phyloP scores from a whole-genome alignment of 2,888 invertebrate species.

The Drepanosiphum platanoidis region DNA sequence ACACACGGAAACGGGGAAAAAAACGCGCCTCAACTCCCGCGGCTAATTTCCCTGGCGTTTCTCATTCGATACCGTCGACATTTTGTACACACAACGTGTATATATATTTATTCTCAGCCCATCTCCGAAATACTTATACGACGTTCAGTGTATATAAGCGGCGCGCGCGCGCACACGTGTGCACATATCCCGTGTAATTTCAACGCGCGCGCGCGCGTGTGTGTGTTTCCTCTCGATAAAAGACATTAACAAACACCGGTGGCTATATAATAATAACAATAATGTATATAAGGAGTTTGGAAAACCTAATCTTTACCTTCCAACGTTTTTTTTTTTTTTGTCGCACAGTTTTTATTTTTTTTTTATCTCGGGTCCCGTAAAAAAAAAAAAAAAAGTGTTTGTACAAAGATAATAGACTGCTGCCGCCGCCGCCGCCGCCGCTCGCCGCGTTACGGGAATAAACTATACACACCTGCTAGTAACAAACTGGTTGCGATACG shows the following conservation, averaged over 20 bases:
- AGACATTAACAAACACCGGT: conserved; percentile 53
- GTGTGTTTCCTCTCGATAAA: conserved; percentile 54
- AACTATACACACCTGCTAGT: no score
- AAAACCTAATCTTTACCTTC: conserved; percentile 53
- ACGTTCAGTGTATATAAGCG: neutral
- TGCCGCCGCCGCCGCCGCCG: no score
- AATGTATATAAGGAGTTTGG: conserved; percentile 1
- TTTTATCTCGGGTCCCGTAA: conserved; percentile 40
- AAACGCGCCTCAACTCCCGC: neutral
- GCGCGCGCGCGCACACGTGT: neutral
- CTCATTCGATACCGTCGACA: neutral
- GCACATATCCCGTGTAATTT: neutral
- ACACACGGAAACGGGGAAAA: neutral
- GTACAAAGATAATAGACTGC: neutral
- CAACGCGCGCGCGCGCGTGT: conserved; percentile 6
- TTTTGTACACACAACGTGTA: neutral
- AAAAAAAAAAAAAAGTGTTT: no score
- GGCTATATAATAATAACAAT: neutral
- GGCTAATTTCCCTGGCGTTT: conserved; percentile 3
- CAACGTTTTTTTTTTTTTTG: conserved; percentile 7
- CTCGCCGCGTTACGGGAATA: no score
- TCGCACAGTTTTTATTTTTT: conserved; percentile 16
- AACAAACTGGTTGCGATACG: no score
- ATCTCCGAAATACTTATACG: neutral
- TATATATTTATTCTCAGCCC: no score